Evolutionary conservation across 1,140 invertebrate species (phyloP).

Genomic region (Leptinotarsa texana): DNA sequence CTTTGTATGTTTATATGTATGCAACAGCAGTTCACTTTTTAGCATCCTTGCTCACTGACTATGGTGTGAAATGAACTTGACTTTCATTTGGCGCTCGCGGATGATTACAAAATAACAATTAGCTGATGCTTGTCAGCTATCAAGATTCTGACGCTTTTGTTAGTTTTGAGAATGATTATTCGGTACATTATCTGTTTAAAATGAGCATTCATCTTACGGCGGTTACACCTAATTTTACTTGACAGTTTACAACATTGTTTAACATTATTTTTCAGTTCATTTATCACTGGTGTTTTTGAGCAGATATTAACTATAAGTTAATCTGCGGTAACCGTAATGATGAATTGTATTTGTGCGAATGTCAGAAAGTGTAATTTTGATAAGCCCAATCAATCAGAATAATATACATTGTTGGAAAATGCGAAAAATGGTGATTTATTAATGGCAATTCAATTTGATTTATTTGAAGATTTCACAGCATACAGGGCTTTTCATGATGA

Average conservation of each 20-base stretch:
- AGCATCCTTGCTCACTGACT: background rate
- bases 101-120: conserved; percentile 21
- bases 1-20: too few species aligned
- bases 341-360: too few species aligned
- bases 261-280: background rate
- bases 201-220: conserved; percentile 3
- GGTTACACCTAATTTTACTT: conserved; percentile 4
- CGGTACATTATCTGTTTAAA: background rate
- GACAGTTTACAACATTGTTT: conserved; percentile 6
- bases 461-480: too few species aligned
- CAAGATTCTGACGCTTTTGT: conserved; percentile 18
- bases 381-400: too few species aligned
- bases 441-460: too few species aligned
- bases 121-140: conserved; percentile 17
- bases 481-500: too few species aligned
- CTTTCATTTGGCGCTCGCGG: conserved; percentile 7
- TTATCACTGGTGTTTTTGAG: background rate
- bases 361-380: too few species aligned
- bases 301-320: too few species aligned
- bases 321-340: too few species aligned
- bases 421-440: too few species aligned
- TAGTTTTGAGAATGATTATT: conserved; percentile 10
- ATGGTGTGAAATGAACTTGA: background rate
- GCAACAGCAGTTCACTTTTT: too few species aligned
- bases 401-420: too few species aligned